Conservation (phyloP, 2,113 vertebrate species). For the Tachycineta bicolor region DNA sequence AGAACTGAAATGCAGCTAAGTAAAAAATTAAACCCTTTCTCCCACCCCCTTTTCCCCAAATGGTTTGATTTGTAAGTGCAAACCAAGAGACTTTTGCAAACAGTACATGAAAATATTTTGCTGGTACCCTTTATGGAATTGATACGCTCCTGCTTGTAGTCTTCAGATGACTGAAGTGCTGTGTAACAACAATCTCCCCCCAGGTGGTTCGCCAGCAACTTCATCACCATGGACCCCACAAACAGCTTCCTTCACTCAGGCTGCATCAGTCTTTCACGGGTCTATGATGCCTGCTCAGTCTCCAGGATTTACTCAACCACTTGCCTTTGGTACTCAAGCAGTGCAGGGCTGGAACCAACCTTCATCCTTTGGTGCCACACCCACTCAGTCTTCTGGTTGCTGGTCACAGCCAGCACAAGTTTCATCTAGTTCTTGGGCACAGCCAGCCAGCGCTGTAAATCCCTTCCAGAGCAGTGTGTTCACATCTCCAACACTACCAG, state of each 20-base stretch:
- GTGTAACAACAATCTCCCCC: neutral
- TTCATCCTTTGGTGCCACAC: conserved; percentile 66
- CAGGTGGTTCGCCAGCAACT: conserved; percentile 79
- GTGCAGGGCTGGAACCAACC: conserved; percentile 81
- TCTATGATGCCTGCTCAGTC: conserved; percentile 61
- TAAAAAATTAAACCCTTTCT: neutral
- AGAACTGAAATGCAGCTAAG: neutral
- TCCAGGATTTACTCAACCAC: conserved; percentile 68
- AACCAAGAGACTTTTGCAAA: neutral
- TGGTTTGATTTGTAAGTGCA: neutral
- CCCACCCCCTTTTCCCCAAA: fast-evolving
- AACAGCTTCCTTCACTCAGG: conserved; percentile 71
- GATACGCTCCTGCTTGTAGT: neutral
- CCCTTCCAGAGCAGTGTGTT: conserved; percentile 83
- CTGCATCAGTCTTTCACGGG: conserved; percentile 57
- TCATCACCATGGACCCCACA: conserved; percentile 77
- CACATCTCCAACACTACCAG: conserved; percentile 10
- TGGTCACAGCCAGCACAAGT: conserved; percentile 75
- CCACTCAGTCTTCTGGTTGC: conserved; percentile 66
- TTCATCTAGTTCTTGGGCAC: conserved; percentile 73
- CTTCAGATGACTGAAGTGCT: neutral
- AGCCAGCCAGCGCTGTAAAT: conserved; percentile 70
- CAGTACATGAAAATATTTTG: neutral
- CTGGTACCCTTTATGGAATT: neutral
- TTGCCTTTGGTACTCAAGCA: conserved; percentile 68